Conservation (phyloP, 2,797 vertebrate genomes). For the Epinephelus malabaricus region DNA sequence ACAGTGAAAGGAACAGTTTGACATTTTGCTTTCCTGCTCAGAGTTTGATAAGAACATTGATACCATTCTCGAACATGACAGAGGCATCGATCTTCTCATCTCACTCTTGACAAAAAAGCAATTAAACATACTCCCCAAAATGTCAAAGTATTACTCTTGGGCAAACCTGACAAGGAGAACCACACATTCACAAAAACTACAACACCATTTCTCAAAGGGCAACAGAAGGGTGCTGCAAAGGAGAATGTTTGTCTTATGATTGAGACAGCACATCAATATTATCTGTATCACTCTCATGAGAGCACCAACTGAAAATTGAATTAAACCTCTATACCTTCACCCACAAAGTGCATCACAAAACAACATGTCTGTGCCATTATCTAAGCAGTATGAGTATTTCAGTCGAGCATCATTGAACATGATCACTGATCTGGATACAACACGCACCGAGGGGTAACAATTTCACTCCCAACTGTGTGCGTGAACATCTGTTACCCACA, state of each 20-base stretch:
- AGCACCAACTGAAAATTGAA: background rate
- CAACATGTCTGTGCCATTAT: background rate
- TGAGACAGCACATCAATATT: background rate
- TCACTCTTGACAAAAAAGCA: background rate
- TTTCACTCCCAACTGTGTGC: conserved; percentile 17
- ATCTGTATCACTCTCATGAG: background rate
- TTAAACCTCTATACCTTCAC: background rate
- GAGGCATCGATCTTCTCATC: background rate
- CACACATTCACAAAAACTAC: background rate
- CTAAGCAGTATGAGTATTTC: conserved; percentile 25
- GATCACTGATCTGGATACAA: conserved; percentile 38
- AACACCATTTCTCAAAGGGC: background rate
- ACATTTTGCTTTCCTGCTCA: background rate
- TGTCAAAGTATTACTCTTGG: background rate
- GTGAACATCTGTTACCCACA: conserved; percentile 60
- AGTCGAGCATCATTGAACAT: conserved; percentile 34
- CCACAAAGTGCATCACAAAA: background rate
- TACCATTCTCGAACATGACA: background rate
- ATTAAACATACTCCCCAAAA: background rate
- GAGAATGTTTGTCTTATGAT: background rate
- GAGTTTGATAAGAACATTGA: background rate
- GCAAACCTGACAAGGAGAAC: no score
- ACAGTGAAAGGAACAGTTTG: background rate
- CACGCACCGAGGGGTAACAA: conserved; percentile 18
- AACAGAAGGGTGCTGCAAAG: background rate